Base-by-base conservation (phyloP, 2,797 vertebrate genomes). In the Acropternis orthonyx region DNA sequence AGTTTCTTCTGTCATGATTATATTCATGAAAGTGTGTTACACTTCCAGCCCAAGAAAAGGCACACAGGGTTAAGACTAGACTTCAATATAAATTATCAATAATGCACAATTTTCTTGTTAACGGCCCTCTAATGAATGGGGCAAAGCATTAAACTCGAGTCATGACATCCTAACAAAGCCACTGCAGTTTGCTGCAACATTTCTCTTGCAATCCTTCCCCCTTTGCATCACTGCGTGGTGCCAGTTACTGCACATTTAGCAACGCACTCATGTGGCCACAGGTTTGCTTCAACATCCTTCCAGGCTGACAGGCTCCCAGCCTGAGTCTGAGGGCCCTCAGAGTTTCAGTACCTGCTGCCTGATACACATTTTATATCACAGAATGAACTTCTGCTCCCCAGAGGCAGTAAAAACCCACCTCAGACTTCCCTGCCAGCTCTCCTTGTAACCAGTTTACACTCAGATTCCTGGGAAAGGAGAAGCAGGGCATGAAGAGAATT, bases 281-380 rank as follows among this genome's bases (percentile, higher is more conserved):
- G 36, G 28, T 78, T 94, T 93, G 87, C 69, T 71, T 85, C 88
- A 71, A 37, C 32, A 67, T 54, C 85, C 84, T 88, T 71, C 73
- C 0, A 0, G 58, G 46, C 69, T 66, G 28, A 32, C 20, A 43
- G 0, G 0, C 21, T 18, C 66, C 30, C 39, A 80, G 61, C 44
- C 52, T 37, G 17, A 48, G 4, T 6, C 34, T 62, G 18, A 39
- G 41, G 13, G 67, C 46, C 12, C 87, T 77, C 46, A 56, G 27
- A 55, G 49, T 17, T 67, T 44, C 63, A 61, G 13, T 6, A 55
- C 15, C 46, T 77, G 30, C 58, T 82, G 15, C 37, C 62, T 48
- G 24, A 37, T 18, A 46, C 1, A 23, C 9, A 9, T 62, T 59
- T 71, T n/a, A 19, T 13, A 82, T 17, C 32, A 59, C 3, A 34